Conservation (phyloP, 2,797 vertebrate species). For the Toxotes lorentzi region DNA sequence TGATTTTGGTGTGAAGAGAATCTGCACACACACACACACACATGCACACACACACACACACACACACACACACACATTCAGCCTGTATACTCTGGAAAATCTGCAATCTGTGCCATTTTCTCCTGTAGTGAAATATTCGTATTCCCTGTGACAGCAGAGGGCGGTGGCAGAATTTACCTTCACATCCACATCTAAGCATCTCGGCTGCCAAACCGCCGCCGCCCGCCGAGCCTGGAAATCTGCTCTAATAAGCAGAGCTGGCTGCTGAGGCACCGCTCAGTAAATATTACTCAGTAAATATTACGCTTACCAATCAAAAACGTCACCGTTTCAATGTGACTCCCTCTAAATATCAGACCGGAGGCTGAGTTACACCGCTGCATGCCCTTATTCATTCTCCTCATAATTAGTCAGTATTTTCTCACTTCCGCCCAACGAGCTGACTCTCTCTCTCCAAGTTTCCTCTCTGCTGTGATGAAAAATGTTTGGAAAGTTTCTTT, state of each 20-base stretch:
- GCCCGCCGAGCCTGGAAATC: slow-evolving; percentile 49
- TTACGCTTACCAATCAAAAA: slow-evolving; percentile 63
- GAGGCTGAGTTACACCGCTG: slow-evolving; percentile 35
- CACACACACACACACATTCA: neutral
- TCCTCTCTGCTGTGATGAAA: slow-evolving; percentile 36
- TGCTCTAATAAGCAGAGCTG: slow-evolving; percentile 69
- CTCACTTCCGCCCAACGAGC: slow-evolving; percentile 35
- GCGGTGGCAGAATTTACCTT: slow-evolving; percentile 61
- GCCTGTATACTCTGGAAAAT: slow-evolving; percentile 39
- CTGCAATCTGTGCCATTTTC: slow-evolving; percentile 67
- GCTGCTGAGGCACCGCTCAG: slow-evolving; percentile 54
- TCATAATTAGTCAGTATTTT: slow-evolving; percentile 64
- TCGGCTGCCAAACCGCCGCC: slow-evolving; percentile 44
- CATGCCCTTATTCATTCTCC: slow-evolving; percentile 42
- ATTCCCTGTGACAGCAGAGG: slow-evolving; percentile 65
- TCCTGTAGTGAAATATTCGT: slow-evolving; percentile 56
- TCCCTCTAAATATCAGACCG: slow-evolving; percentile 51
- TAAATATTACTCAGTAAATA: slow-evolving; percentile 72
- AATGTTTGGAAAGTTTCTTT: slow-evolving; percentile 46
- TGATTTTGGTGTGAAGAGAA: slow-evolving; percentile 10
- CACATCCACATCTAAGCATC: slow-evolving; percentile 58
- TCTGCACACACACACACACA: slow-evolving; percentile 6
- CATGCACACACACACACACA: slow-evolving; percentile 17
- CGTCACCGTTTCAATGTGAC: slow-evolving; percentile 45
- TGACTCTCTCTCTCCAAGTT: slow-evolving; percentile 21